A percentile compares a stretch with the other conserved stretches of the same genome.
Evolutionary conservation across 1,140 invertebrate genomes (phyloP).

Genomic region (Melanaphis sacchari): DNA sequence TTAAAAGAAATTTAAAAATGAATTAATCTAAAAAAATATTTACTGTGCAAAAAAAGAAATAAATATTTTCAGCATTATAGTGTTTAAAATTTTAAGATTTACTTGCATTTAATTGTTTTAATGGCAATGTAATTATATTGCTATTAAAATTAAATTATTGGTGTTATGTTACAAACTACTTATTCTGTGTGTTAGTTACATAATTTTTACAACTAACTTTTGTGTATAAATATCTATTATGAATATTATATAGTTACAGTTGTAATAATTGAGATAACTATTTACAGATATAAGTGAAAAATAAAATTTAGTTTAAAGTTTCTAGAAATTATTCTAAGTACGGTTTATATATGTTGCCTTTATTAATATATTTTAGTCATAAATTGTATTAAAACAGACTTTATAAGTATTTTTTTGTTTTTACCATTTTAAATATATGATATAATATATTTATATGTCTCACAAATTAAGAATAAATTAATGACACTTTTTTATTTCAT

Average conservation of each 20-base stretch:
- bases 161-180: not conserved
- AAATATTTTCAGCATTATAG: too few species aligned
- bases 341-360: not conserved
- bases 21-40: not conserved
- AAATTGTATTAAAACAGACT: not conserved
- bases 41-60: not conserved
- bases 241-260: not conserved
- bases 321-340: not conserved
- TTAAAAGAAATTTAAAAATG: not conserved
- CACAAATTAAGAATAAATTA: slow-evolving; percentile 14
- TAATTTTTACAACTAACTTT: not conserved
- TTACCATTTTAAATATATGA: slow-evolving; percentile 5
- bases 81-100: not conserved
- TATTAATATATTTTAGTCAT: slow-evolving; percentile 4
- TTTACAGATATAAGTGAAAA: not conserved
- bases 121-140: not conserved
- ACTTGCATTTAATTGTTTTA: not conserved
- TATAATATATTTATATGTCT: not conserved
- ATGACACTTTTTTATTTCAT: not conserved
- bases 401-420: too few species aligned
- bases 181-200: not conserved
- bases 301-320: not conserved
- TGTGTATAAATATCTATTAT: not conserved
- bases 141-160: not conserved
- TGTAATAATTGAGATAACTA: not conserved